Evolutionary conservation across 2,113 vertebrate species (phyloP).

Genomic region (Colaptes auratus): DNA sequence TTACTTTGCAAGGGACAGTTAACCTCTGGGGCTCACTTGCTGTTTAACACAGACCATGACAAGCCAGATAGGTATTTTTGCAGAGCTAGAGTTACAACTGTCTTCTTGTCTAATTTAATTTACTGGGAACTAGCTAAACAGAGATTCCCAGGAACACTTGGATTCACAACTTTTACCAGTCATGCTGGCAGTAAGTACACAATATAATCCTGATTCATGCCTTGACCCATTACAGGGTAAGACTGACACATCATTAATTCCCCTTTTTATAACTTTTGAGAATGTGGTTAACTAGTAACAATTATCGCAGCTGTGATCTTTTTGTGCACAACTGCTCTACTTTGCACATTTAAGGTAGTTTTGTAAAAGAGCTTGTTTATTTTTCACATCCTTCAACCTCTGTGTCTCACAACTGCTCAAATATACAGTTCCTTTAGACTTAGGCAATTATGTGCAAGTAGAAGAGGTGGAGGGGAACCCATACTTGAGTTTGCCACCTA

Average conservation of each 20-base stretch:
- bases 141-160: not conserved
- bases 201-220: not conserved
- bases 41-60: not conserved
- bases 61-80: not conserved
- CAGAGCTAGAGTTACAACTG: not conserved
- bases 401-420: not conserved
- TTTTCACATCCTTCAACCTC: not conserved
- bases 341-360: not conserved
- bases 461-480: not conserved
- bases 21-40: not conserved
- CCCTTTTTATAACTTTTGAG: constrained; percentile 29
- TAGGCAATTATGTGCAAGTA: not conserved
- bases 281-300: constrained; percentile 26
- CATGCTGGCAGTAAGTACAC: not conserved
- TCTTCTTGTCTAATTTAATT: not conserved
- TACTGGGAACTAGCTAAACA: not conserved
- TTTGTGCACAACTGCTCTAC: not conserved
- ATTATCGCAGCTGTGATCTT: not conserved
- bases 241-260: not conserved
- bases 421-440: not conserved
- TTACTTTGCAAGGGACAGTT: not conserved
- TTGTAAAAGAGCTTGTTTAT: not conserved
- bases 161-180: not conserved
- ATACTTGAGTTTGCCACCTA: not conserved
- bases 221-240: constrained; percentile 51